phyloP scores from a whole-genome alignment of 2,113 vertebrate genomes.

The Siphamia tubifer region DNA sequence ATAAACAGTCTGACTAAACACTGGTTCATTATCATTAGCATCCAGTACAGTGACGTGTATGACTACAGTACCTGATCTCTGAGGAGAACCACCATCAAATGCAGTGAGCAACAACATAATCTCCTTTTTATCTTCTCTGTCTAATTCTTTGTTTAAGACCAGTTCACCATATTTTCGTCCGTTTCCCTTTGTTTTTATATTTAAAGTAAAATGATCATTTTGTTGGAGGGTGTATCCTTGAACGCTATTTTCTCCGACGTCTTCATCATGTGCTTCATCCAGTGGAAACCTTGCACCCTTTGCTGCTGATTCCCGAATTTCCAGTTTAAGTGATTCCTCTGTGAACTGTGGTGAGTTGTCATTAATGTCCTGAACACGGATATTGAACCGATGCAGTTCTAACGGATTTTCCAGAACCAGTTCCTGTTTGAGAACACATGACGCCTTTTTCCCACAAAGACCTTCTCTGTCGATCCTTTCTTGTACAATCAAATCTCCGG shows the following conservation, averaged over 20 bases:
- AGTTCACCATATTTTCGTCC: slow-evolving; percentile 59
- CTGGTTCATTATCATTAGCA: slow-evolving; percentile 81
- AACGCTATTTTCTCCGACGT: slow-evolving; percentile 70
- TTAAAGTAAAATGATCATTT: slow-evolving; percentile 60
- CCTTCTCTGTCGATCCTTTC: not conserved
- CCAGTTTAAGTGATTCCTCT: slow-evolving; percentile 7
- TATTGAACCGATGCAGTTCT: slow-evolving; percentile 54
- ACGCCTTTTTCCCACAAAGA: not conserved
- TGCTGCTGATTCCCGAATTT: slow-evolving; percentile 60
- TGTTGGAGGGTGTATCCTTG: slow-evolving; percentile 61
- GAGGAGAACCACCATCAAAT: slow-evolving; percentile 78
- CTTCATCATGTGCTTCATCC: slow-evolving; percentile 64
- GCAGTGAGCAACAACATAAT: slow-evolving; percentile 72
- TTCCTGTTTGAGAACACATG: slow-evolving; percentile 43
- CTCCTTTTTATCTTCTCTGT: no score
- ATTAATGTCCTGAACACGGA: slow-evolving; percentile 78
- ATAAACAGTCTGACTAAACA: slow-evolving; percentile 57
- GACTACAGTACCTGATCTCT: slow-evolving; percentile 68
- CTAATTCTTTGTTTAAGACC: slow-evolving; percentile 28
- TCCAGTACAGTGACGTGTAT: slow-evolving; percentile 78
- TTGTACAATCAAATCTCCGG: not conserved
- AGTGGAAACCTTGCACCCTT: slow-evolving; percentile 65
- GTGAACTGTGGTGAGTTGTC: slow-evolving; percentile 60
- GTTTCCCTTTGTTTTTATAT: slow-evolving; percentile 32
- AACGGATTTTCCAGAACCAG: slow-evolving; percentile 70